Conservation (phyloP, 2,797 vertebrate genomes). For the Eutrigla gurnardus region DNA sequence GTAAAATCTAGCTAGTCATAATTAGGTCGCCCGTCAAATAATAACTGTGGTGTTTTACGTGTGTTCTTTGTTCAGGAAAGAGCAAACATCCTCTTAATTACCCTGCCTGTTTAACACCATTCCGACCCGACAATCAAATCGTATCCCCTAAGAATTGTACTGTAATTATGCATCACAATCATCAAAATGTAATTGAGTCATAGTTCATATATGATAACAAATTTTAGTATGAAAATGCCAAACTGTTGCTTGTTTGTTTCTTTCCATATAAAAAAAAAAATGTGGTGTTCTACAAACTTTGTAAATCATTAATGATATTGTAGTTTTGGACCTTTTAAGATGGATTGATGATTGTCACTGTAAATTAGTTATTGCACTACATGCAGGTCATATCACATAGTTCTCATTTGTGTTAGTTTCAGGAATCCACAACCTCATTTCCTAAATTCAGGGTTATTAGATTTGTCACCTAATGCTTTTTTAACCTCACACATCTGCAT, state of each 20-base stretch:
- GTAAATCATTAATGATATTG: neutral
- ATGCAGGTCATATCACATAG: neutral
- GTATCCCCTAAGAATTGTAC: too few relatives aligned
- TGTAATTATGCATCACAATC: neutral
- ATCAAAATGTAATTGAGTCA: neutral
- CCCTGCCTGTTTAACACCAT: neutral
- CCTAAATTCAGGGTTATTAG: neutral
- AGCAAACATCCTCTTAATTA: neutral
- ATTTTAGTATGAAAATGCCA: neutral
- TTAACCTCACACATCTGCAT: neutral
- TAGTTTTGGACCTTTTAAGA: neutral
- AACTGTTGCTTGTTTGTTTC: neutral
- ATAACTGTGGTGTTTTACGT: neutral
- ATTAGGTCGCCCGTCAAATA: neutral
- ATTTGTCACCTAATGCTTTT: neutral
- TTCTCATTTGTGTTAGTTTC: neutral
- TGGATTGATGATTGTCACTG: neutral
- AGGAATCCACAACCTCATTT: neutral
- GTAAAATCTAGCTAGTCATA: rapidly evolving
- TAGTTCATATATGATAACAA: too few relatives aligned
- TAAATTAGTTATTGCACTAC: neutral
- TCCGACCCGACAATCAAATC: neutral
- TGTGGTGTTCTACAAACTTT: neutral
- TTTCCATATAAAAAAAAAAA: neutral
- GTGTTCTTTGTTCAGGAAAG: neutral